These are phyloP conservation scores for Piscicola geometra DNA, from an alignment of 2,888 invertebrate species.

Conservation along the genomic window DNA sequence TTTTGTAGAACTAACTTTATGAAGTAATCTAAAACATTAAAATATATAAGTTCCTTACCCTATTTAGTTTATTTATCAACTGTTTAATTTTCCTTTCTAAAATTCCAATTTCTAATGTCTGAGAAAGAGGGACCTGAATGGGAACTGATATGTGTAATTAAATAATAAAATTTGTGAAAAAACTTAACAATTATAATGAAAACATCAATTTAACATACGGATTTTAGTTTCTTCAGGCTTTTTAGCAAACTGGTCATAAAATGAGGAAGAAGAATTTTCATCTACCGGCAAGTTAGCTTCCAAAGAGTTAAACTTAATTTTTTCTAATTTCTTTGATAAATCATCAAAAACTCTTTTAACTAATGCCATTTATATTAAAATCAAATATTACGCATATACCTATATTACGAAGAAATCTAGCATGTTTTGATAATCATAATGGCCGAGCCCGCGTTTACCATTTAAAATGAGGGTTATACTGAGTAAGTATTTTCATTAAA, in stretches of 20 bases:
- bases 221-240: conserved; percentile 8
- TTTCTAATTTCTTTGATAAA: conserved; percentile 32
- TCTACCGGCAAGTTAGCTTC: conserved; percentile 11
- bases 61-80: conserved; percentile 41
- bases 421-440: no score
- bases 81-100: conserved; percentile 42
- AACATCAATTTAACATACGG: conserved; percentile 22
- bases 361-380: conserved; percentile 29
- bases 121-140: conserved; percentile 17
- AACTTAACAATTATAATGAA: background rate
- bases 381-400: no score
- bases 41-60: conserved; percentile 31
- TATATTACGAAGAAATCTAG: no score
- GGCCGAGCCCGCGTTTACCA: no score
- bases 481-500: no score
- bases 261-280: conserved; percentile 31
- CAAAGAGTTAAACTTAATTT: conserved; percentile 24
- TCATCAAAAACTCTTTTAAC: conserved; percentile 32
- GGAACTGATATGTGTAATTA: background rate
- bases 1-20: no score
- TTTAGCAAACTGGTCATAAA: conserved; percentile 20
- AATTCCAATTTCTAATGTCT: conserved; percentile 40
- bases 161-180: conserved; percentile 3
- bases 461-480: no score
- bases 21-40: no score